Base-by-base conservation (phyloP, 1,140 invertebrate genomes). In the Drosophila auraria region DNA sequence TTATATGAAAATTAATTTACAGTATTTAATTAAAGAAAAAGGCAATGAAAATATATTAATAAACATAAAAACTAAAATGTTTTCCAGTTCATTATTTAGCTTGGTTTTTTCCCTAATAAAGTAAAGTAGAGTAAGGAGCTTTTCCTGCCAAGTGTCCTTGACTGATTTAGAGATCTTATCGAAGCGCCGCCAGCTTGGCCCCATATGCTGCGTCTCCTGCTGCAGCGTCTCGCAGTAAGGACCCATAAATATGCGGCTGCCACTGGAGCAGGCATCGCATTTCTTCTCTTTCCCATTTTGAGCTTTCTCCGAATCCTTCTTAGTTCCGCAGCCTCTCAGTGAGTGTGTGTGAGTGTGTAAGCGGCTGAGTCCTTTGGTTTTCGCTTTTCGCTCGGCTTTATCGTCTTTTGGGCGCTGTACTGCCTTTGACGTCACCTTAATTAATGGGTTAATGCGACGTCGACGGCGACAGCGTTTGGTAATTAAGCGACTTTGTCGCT, bases 401-500 rank as follows among this genome's bases (percentile, higher is more conserved):
- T 78, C 75, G 76, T 75, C 78, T 74, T 59, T 74, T 80, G 78
- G 58, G 58, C 61, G 62, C 77, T 89, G 86, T 60, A 64, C 77
- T 89, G 86, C 65, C 82, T 84, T 89, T 89, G 86, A 89, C 86
- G 84, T 90, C 84, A 90, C 84, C 84, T 91, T 91, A 89, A 89
- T 89, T 89, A 89, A 89, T 89, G 86, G 86, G 86, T 89, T 89
- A 89, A 89, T 89, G 82, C 84, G 82, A 87, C 78, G 83, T 66
- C 62, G 77, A 62, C 83, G 78, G 83, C 53, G 62, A 71, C 84
- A 78, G 78, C 68, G 65, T 80, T 72, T 82, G 84, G 84, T 89
- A 89, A 89, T 89, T 89, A 90, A 89, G 87, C 86, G 86, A 89
- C 86, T 91, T 89, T 87, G 83, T 83, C 83, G 84, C 82, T 78